Percentiles rank a stretch among this genome's conserved stretches.
phyloP scores from a whole-genome alignment of 1,140 invertebrate species.

The Tetramorium simillimum region DNA sequence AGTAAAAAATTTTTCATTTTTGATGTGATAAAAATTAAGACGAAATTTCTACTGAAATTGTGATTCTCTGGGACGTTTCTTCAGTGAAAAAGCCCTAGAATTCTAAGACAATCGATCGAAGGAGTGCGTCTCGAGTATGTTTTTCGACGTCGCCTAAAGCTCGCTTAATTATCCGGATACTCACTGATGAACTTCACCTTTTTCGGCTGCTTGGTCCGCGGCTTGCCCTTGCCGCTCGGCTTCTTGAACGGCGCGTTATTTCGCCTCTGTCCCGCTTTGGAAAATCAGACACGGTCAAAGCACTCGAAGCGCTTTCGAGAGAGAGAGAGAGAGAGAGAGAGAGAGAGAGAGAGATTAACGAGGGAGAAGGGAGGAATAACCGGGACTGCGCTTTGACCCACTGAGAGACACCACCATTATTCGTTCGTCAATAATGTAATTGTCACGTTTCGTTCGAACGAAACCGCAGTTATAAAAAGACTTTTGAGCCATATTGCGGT shows the following conservation, averaged over 20 bases:
- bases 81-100: not conserved
- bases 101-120: conserved; percentile 11
- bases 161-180: conserved; percentile 82
- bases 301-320: conserved; percentile 21
- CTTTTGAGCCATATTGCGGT: not conserved
- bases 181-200: conserved; percentile 96
- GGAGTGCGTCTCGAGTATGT: not conserved
- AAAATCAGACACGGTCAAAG: conserved; percentile 69
- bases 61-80: not conserved
- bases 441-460: not conserved
- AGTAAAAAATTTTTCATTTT: not conserved
- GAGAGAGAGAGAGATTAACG: not conserved
- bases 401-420: not conserved
- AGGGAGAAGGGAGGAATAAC: not conserved
- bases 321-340: not conserved
- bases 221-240: conserved; percentile 89
- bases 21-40: not conserved
- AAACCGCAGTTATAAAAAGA: not conserved
- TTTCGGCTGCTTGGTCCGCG: conserved; percentile 92
- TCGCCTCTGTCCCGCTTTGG: conserved; percentile 87
- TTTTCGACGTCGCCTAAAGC: not conserved
- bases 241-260: conserved; percentile 90
- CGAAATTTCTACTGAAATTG: not conserved
- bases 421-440: not conserved
- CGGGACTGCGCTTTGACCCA: conserved; percentile 19